Evolutionary conservation across 2,888 invertebrate genomes (phyloP), one percentile per base, ranked within the genome.

Genomic region (Crossocerus cetratus): DNA sequence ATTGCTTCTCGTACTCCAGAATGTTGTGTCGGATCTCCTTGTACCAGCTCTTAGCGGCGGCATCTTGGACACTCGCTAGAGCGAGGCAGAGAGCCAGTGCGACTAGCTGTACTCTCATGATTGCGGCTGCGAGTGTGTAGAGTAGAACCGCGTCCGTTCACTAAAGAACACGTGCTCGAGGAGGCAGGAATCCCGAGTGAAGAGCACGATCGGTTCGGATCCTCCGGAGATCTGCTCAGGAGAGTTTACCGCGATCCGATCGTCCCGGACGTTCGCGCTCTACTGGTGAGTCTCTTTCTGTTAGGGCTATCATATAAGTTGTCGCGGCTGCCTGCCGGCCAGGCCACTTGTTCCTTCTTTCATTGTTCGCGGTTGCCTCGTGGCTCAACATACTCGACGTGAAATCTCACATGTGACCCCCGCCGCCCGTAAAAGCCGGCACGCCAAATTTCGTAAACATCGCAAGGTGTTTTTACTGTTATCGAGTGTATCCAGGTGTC

Each of bases 1-100:
- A 76, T 0, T 86, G 86, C 16, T 91, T 85, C 86, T 94, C 94
- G 42, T 90, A 89, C 64, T 90, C 83, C 13, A 93, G 83, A 44
- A 94, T 89, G 57, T 90, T 86, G 3, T 86, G 87, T 13, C 94
- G 90, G 69, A 87, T 80, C 4, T 61, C 55, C 73, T 77, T 79
- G 65, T 90, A 90, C 61, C 5, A 54, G 2, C 11, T 13, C 13
- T 2, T 20, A 0, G 65, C 65, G 3, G 69, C 23, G n/a, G 63
- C 53, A 42, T 59, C 21, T 44, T 13, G 69, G 18, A 2, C 4
- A 16, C 2, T 11, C 8, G 23, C n/a, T 14, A 8, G 45, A 8
- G 8, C 16, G 1, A 76, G 22, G n/a, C 43, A 21, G n/a, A 59
- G 2, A 5, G 53, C 11, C 8, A 73, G 18, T 13, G 16, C 16